A percentile compares a stretch with the other conserved stretches of the same genome.
Evolutionary conservation across 2,888 invertebrate species (phyloP).

Genomic region (Oeneis ivallda): DNA sequence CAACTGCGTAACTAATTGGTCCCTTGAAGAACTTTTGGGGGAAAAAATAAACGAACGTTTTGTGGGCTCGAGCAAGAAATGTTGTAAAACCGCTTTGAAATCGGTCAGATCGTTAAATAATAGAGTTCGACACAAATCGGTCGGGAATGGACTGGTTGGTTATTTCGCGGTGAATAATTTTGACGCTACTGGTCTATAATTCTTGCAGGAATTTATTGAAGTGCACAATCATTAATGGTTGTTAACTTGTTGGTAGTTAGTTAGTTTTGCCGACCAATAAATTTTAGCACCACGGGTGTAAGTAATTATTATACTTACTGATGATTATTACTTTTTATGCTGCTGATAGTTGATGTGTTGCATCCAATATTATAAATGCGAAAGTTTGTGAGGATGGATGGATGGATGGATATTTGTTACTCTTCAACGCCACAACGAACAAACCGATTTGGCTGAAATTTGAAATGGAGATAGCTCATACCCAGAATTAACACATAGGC

Average conservation of each 20-base stretch:
- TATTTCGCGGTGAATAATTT: conserved; percentile 12
- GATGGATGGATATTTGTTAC: too few species aligned
- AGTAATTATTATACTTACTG: too few species aligned
- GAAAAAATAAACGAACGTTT: conserved; percentile 57
- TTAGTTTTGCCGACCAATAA: not conserved
- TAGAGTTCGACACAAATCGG: conserved; percentile 47
- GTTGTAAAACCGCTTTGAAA: conserved; percentile 54
- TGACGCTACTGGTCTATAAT: conserved; percentile 9
- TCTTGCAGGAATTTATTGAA: conserved; percentile 9
- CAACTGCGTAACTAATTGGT: conserved; percentile 72
- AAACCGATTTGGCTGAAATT: too few species aligned
- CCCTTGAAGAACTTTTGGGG: conserved; percentile 62
- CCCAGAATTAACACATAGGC: too few species aligned
- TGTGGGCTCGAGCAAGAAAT: conserved; percentile 52
- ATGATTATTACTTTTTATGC: too few species aligned
- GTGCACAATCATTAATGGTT: not conserved
- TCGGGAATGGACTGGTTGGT: conserved; percentile 29
- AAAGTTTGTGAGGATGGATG: too few species aligned
- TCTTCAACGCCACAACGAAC: too few species aligned
- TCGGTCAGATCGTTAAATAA: conserved; percentile 56
- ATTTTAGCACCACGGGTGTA: not conserved
- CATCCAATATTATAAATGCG: too few species aligned
- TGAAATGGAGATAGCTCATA: too few species aligned
- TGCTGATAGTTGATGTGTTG: too few species aligned
- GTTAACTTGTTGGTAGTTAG: not conserved